A percentile compares a stretch with the other conserved stretches of the same genome.
These are phyloP conservation scores for Macquaria ambigua DNA, from an alignment of 2,113 vertebrate species.

Conservation along the genomic window DNA sequence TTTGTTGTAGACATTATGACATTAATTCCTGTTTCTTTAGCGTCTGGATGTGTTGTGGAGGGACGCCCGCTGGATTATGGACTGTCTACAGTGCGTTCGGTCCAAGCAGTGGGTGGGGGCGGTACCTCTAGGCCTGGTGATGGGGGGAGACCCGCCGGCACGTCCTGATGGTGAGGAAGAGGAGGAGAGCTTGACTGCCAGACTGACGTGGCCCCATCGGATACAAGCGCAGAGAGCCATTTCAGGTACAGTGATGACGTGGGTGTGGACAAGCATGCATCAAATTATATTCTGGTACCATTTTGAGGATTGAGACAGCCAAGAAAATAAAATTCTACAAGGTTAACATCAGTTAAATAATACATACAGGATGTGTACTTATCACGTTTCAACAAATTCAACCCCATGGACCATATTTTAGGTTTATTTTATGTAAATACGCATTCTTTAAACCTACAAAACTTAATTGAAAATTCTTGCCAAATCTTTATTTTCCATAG, in stretches of 20 bases:
- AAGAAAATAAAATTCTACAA: not conserved
- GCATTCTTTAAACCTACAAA: too few relatives aligned
- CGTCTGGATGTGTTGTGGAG: conserved; percentile 81
- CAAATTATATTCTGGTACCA: not conserved
- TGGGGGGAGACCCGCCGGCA: conserved; percentile 77
- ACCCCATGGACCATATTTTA: not conserved
- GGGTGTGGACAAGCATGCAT: not conserved
- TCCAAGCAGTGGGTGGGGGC: conserved; percentile 82
- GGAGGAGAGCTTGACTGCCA: conserved; percentile 59
- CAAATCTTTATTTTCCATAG: not conserved
- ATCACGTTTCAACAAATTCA: not conserved
- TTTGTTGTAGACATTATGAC: not conserved
- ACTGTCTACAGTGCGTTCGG: conserved; percentile 84
- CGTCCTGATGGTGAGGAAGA: conserved; percentile 68
- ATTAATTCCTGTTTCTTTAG: conserved; percentile 51
- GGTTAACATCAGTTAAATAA: not conserved
- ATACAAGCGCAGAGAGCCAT: conserved; percentile 56
- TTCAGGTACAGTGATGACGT: conserved; percentile 56
- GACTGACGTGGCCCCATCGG: conserved; percentile 64
- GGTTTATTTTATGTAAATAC: not conserved
- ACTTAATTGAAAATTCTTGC: not conserved
- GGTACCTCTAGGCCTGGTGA: conserved; percentile 81
- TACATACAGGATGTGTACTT: not conserved
- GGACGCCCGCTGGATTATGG: conserved; percentile 85
- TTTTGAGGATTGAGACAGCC: not conserved